These are phyloP conservation scores for Colossoma macropomum DNA, from an alignment of 2,113 vertebrate species.

Conservation along the genomic window DNA sequence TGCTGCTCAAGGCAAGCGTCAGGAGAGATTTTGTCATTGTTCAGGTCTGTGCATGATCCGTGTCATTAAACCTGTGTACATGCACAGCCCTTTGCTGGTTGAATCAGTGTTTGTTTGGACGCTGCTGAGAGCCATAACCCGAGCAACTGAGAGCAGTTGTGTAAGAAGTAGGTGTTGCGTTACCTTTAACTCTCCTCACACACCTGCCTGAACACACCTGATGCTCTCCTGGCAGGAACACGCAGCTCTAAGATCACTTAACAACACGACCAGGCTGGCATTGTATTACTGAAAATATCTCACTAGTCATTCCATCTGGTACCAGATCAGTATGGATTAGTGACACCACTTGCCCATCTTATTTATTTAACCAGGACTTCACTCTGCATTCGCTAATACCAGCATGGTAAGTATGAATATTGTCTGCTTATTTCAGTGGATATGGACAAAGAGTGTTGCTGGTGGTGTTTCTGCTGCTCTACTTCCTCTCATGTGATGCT, in stretches of 20 bases:
- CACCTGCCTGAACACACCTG: slow-evolving; percentile 9
- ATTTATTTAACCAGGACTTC: neutral
- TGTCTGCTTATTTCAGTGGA: neutral
- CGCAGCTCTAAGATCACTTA: neutral
- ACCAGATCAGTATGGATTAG: neutral
- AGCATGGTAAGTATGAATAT: neutral
- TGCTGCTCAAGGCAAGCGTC: too few species aligned
- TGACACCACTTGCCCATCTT: neutral
- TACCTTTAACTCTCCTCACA: neutral
- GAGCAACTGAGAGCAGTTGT: neutral
- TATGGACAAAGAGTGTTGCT: neutral
- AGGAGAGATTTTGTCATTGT: neutral
- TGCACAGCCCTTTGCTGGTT: neutral
- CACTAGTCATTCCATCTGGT: neutral
- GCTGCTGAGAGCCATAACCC: neutral
- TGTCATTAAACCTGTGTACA: neutral
- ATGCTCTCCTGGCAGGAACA: neutral
- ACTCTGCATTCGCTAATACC: neutral
- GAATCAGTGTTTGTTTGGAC: slow-evolving; percentile 5
- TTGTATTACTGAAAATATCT: neutral
- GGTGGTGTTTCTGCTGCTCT: neutral
- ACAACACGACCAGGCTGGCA: neutral
- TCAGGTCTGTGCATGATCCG: slow-evolving; percentile 2
- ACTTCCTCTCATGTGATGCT: neutral
- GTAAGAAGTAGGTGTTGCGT: neutral